Percentiles rank a stretch among this genome's conserved stretches.
Evolutionary conservation across 1,140 invertebrate genomes (phyloP).

Genomic region (Meteorus sp.): DNA sequence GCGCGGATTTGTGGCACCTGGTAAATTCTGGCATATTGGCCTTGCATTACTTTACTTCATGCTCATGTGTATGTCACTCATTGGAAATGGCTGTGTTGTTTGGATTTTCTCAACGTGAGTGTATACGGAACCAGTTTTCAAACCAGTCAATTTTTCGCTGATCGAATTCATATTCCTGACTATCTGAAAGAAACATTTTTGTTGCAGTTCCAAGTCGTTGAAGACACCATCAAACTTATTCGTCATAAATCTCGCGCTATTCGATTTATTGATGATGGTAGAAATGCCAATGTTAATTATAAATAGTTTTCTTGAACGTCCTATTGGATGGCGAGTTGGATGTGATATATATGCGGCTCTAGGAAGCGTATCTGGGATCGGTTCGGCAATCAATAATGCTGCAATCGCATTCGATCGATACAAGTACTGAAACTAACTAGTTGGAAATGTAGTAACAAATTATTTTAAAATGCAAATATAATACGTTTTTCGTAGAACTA

Average conservation of each 20-base stretch:
- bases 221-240: conserved; percentile 80
- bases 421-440: conserved; percentile 54
- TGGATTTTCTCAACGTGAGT: conserved; percentile 81
- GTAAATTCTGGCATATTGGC: conserved; percentile 73
- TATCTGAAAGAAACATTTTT: neutral
- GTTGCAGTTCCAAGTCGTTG: conserved; percentile 68
- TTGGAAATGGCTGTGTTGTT: conserved; percentile 80
- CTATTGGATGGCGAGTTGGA: conserved; percentile 69
- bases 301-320: conserved; percentile 69
- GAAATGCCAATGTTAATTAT: conserved; percentile 73
- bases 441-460: neutral
- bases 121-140: no score
- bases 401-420: conserved; percentile 78
- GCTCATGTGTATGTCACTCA: conserved; percentile 67
- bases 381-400: conserved; percentile 73
- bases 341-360: conserved; percentile 71
- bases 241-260: conserved; percentile 75
- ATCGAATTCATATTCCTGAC: no score
- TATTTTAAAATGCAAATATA: conserved; percentile 15
- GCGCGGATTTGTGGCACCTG: conserved; percentile 69
- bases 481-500: conserved; percentile 60
- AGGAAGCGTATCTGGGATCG: conserved; percentile 71
- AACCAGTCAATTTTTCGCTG: neutral
- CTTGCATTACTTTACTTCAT: conserved; percentile 73
- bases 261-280: conserved; percentile 75